Evolutionary conservation across 30 jellyfish, hydroid and myxozoan species (phyloP).

Genomic region (Nemopilema nomurai): DNA sequence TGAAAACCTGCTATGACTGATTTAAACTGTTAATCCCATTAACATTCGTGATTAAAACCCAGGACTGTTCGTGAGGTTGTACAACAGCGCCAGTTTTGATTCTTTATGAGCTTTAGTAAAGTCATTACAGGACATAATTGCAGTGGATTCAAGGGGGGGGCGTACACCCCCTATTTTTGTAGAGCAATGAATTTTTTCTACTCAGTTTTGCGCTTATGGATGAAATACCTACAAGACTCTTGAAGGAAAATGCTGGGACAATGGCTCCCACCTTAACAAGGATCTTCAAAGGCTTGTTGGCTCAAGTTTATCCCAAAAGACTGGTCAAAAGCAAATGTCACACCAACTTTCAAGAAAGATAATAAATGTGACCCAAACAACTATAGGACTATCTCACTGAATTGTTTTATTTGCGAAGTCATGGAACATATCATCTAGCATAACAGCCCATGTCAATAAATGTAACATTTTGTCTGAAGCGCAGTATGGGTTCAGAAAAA

Average conservation of each 20-base stretch:
- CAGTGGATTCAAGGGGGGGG: too few species aligned
- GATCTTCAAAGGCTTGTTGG: conserved; percentile 14
- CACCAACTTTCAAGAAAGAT: conserved; percentile 35
- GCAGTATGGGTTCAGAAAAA: conserved; percentile 12
- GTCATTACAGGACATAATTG: too few species aligned
- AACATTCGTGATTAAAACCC: too few species aligned
- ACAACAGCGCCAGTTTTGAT: too few species aligned
- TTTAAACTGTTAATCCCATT: too few species aligned
- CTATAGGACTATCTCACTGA: conserved; percentile 51
- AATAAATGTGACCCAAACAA: conserved; percentile 42
- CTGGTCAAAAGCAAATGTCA: conserved; percentile 37
- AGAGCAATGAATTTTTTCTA: too few species aligned
- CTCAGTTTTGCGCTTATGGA: too few species aligned
- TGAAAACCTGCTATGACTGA: too few species aligned
- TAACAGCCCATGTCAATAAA: conserved; percentile 14
- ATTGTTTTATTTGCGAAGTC: conserved; percentile 40
- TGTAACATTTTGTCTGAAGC: background rate
- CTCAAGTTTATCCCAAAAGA: conserved; percentile 15
- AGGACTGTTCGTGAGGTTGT: too few species aligned
- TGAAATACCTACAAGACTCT: too few species aligned
- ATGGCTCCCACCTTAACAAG: conserved; percentile 29
- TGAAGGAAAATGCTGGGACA: background rate
- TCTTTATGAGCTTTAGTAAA: too few species aligned
- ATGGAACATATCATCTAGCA: conserved; percentile 39
- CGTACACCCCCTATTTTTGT: too few species aligned